phyloP scores from a whole-genome alignment of 1,140 invertebrate species.

The Lasioglossum baleicum region DNA sequence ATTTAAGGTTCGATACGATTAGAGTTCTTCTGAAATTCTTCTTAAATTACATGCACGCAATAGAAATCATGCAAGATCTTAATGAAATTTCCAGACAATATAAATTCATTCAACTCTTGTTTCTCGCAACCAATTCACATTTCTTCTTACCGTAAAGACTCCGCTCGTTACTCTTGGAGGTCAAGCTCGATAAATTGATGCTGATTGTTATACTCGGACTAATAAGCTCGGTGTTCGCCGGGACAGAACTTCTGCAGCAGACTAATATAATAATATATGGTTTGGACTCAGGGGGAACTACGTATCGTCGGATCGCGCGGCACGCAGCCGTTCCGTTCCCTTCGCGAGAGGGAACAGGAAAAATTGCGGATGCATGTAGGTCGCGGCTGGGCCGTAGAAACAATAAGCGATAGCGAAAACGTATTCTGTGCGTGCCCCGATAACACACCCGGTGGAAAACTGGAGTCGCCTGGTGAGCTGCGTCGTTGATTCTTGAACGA shows the following conservation, averaged over 20 bases:
- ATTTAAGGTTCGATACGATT: no score
- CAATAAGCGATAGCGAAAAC: conserved; percentile 75
- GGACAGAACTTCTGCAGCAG: neutral
- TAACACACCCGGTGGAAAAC: conserved; percentile 70
- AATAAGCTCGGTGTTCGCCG: neutral
- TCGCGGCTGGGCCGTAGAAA: conserved; percentile 63
- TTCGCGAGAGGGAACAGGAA: conserved; percentile 62
- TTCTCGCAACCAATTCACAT: no score
- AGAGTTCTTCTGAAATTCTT: no score
- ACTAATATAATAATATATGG: neutral
- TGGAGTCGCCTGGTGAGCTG: conserved; percentile 33
- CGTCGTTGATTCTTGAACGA: no score
- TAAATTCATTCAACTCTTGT: no score
- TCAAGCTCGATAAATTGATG: no score
- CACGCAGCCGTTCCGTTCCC: conserved; percentile 55
- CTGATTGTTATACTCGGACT: no score
- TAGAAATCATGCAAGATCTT: no score
- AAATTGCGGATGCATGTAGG: conserved; percentile 75
- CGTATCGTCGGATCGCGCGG: conserved; percentile 61
- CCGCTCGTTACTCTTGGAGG: no score
- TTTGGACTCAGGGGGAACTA: neutral
- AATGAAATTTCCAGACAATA: no score
- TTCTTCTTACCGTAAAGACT: no score
- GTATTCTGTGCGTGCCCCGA: conserved; percentile 71
- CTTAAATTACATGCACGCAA: no score